Evolutionary conservation across 2,797 vertebrate species (phyloP).

Genomic region (Atherinosoma microstoma): DNA sequence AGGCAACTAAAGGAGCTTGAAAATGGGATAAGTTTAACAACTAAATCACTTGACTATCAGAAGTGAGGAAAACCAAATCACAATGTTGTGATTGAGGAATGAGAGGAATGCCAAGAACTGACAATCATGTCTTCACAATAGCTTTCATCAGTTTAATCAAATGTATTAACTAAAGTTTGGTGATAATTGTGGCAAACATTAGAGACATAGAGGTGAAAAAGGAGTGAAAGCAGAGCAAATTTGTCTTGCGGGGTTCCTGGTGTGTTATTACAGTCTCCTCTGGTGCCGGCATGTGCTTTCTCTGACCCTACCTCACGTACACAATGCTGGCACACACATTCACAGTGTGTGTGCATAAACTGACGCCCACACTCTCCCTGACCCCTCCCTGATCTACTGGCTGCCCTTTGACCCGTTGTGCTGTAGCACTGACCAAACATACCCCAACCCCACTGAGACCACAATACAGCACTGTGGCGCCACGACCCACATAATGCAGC

Average conservation of each 20-base stretch:
- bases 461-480: conserved; percentile 76
- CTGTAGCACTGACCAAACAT: conserved; percentile 76
- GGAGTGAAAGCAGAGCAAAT: conserved; percentile 55
- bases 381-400: conserved; percentile 73
- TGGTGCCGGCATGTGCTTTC: conserved; percentile 71
- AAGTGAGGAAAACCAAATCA: neutral
- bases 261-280: conserved; percentile 84
- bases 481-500: conserved; percentile 46
- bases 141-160: neutral
- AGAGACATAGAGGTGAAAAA: conserved; percentile 21
- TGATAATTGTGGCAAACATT: neutral
- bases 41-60: neutral
- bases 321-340: conserved; percentile 29
- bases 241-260: conserved; percentile 74
- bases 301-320: conserved; percentile 54
- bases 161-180: neutral
- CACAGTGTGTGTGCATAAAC: conserved; percentile 24
- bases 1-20: neutral
- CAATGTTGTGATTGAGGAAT: neutral
- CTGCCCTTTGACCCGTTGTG: conserved; percentile 73
- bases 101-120: neutral
- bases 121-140: neutral
- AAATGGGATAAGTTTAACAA: neutral
- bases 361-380: conserved; percentile 28
- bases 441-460: conserved; percentile 75